Conservation (phyloP, 2,113 vertebrate species). For the Macrotis lagotis region DNA sequence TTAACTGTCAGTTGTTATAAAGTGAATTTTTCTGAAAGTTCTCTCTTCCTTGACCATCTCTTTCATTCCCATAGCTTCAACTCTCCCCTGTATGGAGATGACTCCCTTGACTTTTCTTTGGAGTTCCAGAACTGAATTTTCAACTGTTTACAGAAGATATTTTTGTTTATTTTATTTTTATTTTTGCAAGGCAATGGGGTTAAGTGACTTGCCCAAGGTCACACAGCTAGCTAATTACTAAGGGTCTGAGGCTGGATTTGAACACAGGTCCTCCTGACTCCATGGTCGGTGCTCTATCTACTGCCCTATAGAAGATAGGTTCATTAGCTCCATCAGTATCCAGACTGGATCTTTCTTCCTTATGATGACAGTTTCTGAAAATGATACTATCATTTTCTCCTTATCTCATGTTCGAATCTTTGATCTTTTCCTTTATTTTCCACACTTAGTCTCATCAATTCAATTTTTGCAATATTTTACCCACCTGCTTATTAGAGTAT, state of each 20-base stretch:
- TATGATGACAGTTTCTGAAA: neutral
- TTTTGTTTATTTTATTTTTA: too few relatives aligned
- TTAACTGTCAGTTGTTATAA: neutral
- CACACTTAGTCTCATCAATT: neutral
- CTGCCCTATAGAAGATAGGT: too few relatives aligned
- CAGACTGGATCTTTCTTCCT: neutral
- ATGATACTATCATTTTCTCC: too few relatives aligned
- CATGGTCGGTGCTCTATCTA: too few relatives aligned
- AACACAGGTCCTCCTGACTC: too few relatives aligned
- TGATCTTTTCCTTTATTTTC: neutral
- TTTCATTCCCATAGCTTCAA: neutral
- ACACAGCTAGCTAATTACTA: too few relatives aligned
- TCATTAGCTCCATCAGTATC: neutral
- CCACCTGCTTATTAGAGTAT: neutral
- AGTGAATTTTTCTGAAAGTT: neutral
- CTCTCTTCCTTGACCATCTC: neutral
- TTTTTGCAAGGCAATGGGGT: too few relatives aligned
- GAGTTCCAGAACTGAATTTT: neutral
- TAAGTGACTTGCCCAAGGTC: too few relatives aligned
- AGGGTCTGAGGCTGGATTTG: too few relatives aligned
- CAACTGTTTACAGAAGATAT: neutral
- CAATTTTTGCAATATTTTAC: neutral
- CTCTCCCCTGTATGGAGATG: neutral
- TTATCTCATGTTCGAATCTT: neutral
- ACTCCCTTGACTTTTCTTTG: neutral